phyloP scores from a whole-genome alignment of 1,140 invertebrate species.

The Drosophila chauvacae region DNA sequence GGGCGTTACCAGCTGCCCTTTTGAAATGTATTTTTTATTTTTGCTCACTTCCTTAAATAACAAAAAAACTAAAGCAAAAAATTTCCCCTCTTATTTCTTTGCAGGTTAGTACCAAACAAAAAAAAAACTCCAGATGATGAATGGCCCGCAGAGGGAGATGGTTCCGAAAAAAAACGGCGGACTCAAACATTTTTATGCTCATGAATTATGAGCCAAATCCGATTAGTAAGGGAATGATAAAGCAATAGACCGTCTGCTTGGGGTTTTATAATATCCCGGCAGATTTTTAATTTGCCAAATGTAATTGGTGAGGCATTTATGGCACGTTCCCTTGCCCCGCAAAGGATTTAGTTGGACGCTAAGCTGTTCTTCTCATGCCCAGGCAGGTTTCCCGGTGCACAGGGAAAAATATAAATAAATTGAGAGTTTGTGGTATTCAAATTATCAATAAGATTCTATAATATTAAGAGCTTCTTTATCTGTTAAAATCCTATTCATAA shows the following conservation, averaged over 20 bases:
- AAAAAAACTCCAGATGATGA: slow-evolving; percentile 50
- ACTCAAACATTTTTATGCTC: slow-evolving; percentile 14
- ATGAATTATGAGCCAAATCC: slow-evolving; percentile 69
- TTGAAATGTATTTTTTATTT: slow-evolving; percentile 55
- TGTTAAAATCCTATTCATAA: not conserved
- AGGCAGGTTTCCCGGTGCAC: slow-evolving; percentile 37
- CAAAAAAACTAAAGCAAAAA: slow-evolving; percentile 44
- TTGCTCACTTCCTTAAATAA: slow-evolving; percentile 14
- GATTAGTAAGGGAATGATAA: slow-evolving; percentile 59
- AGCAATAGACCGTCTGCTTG: slow-evolving; percentile 26
- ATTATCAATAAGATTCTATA: not conserved
- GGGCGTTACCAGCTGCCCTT: slow-evolving; percentile 57
- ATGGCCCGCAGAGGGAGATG: slow-evolving; percentile 27
- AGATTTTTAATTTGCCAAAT: slow-evolving; percentile 74
- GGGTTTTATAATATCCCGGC: slow-evolving; percentile 50
- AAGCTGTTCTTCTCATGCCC: slow-evolving; percentile 37
- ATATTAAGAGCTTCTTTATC: not conserved
- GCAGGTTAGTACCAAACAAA: slow-evolving; percentile 70
- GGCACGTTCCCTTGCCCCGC: slow-evolving; percentile 13
- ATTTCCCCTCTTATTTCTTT: slow-evolving; percentile 49
- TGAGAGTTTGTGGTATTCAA: not conserved
- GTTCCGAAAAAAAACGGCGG: slow-evolving; percentile 15
- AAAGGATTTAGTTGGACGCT: slow-evolving; percentile 22
- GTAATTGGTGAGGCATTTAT: slow-evolving; percentile 52
- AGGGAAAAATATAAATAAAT: slow-evolving; percentile 10